Evolutionary conservation across 2,113 vertebrate species (phyloP).

Genomic region (Colistium nudipinnis): DNA sequence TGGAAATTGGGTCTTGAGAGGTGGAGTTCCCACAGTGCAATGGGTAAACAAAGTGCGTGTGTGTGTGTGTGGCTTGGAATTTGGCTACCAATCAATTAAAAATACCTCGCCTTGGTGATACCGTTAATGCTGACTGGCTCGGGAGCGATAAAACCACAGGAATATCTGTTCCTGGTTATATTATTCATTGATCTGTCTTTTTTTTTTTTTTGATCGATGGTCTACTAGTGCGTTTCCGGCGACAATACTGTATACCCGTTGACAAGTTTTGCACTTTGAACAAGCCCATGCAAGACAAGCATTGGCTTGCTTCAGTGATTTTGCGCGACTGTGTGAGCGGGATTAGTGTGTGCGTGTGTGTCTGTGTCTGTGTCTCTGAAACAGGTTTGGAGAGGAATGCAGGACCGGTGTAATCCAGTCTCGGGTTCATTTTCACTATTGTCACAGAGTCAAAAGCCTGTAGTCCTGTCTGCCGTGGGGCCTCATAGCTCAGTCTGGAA

Average conservation of each 20-base stretch:
- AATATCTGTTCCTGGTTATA: not conserved
- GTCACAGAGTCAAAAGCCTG: slow-evolving; percentile 70
- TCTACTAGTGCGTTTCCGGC: slow-evolving; percentile 24
- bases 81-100: slow-evolving; percentile 2
- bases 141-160: not conserved
- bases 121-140: not conserved
- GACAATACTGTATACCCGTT: slow-evolving; percentile 5
- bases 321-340: slow-evolving; percentile 44
- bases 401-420: slow-evolving; percentile 74
- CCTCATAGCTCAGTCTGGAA: slow-evolving; percentile 50
- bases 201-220: slow-evolving; percentile 5
- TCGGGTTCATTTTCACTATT: slow-evolving; percentile 68
- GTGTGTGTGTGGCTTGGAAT: not conserved
- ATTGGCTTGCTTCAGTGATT: slow-evolving; percentile 60
- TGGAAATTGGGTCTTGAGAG: slow-evolving; percentile 28
- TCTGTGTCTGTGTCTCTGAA: slow-evolving; percentile 44
- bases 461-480: slow-evolving; percentile 45
- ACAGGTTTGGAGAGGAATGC: slow-evolving; percentile 79
- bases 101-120: not conserved
- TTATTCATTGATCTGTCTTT: slow-evolving; percentile 5
- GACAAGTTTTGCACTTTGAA: slow-evolving; percentile 8
- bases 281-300: slow-evolving; percentile 50
- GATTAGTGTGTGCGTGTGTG: slow-evolving; percentile 47
- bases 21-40: slow-evolving; percentile 11
- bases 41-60: slow-evolving; percentile 15